Conservation (phyloP, 2,797 vertebrate genomes). For the Carduelis carduelis region DNA sequence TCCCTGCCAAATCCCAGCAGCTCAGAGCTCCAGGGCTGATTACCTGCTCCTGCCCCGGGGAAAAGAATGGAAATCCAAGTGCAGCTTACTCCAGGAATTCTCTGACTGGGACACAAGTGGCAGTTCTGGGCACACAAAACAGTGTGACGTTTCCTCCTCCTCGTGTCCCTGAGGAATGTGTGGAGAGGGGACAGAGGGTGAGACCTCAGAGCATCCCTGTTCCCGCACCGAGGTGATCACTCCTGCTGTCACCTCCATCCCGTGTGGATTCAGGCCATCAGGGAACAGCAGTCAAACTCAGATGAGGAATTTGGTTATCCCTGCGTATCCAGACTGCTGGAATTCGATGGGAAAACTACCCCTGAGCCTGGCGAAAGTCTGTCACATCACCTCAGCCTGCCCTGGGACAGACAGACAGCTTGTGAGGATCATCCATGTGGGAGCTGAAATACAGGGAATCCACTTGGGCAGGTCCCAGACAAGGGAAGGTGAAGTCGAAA, state of each 20-base stretch:
- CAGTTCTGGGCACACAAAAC: not conserved
- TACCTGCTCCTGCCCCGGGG: not conserved
- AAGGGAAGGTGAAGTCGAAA: not conserved
- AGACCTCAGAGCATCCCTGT: not conserved
- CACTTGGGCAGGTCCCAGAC: not conserved
- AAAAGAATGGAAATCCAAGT: not conserved
- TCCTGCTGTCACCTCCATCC: not conserved
- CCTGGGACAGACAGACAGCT: not conserved
- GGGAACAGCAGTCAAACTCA: fast-evolving
- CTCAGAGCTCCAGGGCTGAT: not conserved
- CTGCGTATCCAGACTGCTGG: not conserved
- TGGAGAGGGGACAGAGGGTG: not conserved
- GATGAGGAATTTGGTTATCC: too few species aligned
- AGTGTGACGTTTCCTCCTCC: fast-evolving
- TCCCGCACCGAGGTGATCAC: fast-evolving
- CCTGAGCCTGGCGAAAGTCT: not conserved
- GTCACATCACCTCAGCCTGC: not conserved
- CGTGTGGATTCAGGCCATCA: fast-evolving
- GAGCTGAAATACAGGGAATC: not conserved
- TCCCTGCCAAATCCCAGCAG: not conserved
- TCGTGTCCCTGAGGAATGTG: fast-evolving
- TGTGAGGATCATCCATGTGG: fast-evolving
- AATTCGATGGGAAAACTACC: fast-evolving
- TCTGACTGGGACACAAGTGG: fast-evolving
- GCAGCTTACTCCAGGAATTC: not conserved